phyloP scores from a whole-genome alignment of 2,888 invertebrate species.

The Masnerella sp. region DNA sequence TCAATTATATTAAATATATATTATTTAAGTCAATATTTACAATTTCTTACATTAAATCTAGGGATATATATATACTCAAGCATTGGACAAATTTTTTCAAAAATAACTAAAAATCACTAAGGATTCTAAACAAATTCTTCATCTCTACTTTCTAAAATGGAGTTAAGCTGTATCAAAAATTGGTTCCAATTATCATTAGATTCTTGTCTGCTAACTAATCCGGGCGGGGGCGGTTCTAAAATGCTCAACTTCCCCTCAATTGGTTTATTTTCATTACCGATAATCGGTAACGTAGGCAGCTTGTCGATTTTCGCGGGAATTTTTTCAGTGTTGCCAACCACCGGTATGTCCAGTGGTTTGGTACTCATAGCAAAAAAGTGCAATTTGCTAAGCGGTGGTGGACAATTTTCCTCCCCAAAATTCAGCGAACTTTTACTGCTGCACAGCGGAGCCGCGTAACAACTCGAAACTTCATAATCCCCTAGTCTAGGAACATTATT shows the following conservation, averaged over 20 bases:
- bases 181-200: conserved; percentile 79
- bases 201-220: conserved; percentile 74
- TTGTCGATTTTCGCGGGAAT: conserved; percentile 68
- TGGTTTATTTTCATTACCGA: conserved; percentile 58
- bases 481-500: conserved; percentile 61
- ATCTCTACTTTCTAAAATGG: conserved; percentile 78
- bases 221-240: conserved; percentile 75
- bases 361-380: conserved; percentile 75
- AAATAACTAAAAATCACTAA: background rate
- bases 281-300: conserved; percentile 71
- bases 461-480: conserved; percentile 61
- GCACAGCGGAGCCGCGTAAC: conserved; percentile 60
- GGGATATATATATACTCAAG: too few relatives aligned
- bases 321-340: conserved; percentile 60
- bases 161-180: conserved; percentile 78
- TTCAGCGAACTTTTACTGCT: conserved; percentile 48
- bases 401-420: conserved; percentile 58
- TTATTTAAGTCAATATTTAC: too few relatives aligned
- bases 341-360: conserved; percentile 71
- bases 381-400: conserved; percentile 71
- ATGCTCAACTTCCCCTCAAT: conserved; percentile 71
- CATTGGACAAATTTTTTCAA: too few relatives aligned
- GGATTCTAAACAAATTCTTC: conserved; percentile 78
- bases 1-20: too few relatives aligned
- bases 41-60: too few relatives aligned